Evolutionary conservation across 2,113 vertebrate genomes (phyloP), one percentile per base, ranked within the genome.

Genomic region (Condylura cristata): DNA sequence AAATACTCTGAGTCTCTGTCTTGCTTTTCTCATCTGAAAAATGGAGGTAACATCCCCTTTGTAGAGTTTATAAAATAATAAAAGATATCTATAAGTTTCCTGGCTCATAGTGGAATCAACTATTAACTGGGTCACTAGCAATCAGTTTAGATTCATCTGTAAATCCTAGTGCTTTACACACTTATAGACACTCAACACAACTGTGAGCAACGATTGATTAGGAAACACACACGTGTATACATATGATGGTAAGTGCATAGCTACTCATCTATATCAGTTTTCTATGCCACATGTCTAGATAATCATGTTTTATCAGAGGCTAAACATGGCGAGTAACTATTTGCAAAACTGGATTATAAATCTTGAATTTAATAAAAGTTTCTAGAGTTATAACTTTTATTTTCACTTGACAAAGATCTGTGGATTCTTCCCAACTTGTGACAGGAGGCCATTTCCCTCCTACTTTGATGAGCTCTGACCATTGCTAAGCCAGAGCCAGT

Each of bases 331-430:
- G 0, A 96, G 39, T 86, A 86, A 58, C 18, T 94, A 80, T 97
- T 93, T 96, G 41, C 75, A 97, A 95, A 94, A 76, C 37, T 96
- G 32, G 30, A 78, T 94, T 94, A 86, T 93, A 93, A 93, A 94
- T 96, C 60, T 86, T 65, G 76, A 44, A 92, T 93, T 96, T 92
- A 95, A 90, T 88, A 93, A 95, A 93, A 71, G n/a, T 86, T 94
- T 93, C 56, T 51, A 92, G 48, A 90, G n/a, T 13, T 79, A 28
- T 37, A 78, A 89, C 44, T 85, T 95, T 93, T 92, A 88, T 85
- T 94, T 74, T 44, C 32, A 91, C 81, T 91, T 89, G 82, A 89
- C 83, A 86, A 93, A 95, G 83, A 95, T 93, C 76, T 89, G 80
- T 96, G 81, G n/a, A 61, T 39, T 96, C 68, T 94, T 95, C 79